Conservation (phyloP, 2,888 invertebrate genomes). For the Torymus auratus region DNA sequence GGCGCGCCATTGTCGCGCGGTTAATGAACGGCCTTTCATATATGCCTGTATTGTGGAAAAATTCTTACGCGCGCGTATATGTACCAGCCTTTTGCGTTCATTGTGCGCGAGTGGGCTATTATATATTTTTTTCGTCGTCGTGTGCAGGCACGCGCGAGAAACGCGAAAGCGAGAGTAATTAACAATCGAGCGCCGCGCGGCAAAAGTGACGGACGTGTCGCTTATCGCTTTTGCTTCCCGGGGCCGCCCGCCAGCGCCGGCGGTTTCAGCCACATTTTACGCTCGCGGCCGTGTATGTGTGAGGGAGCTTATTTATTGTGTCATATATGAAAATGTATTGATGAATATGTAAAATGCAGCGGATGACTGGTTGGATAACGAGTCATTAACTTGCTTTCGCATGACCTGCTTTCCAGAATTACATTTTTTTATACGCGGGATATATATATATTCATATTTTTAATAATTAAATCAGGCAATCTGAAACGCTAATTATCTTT, state of each 20-base stretch:
- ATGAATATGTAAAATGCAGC: no score
- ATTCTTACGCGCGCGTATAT: neutral
- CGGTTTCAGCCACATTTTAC: neutral
- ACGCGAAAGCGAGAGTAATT: conserved; percentile 43
- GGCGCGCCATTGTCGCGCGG: conserved; percentile 37
- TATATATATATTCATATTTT: no score
- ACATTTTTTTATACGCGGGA: no score
- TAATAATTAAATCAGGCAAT: no score
- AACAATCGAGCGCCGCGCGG: conserved; percentile 6
- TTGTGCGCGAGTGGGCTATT: neutral
- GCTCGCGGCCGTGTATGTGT: neutral
- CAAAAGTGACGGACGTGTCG: conserved; percentile 23
- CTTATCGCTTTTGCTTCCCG: conserved; percentile 9
- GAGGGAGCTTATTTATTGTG: conserved; percentile 3
- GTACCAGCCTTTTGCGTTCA: neutral
- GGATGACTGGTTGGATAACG: no score
- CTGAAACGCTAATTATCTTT: no score
- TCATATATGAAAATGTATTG: no score
- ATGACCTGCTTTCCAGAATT: no score
- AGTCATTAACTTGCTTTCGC: neutral
- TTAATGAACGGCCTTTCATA: conserved; percentile 36
- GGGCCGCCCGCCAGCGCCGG: neutral
- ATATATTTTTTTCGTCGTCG: neutral
- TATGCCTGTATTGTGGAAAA: conserved; percentile 32
- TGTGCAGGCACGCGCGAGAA: neutral